Evolutionary conservation across 2,113 vertebrate species (phyloP).

Genomic region (Myotis yumanensis): DNA sequence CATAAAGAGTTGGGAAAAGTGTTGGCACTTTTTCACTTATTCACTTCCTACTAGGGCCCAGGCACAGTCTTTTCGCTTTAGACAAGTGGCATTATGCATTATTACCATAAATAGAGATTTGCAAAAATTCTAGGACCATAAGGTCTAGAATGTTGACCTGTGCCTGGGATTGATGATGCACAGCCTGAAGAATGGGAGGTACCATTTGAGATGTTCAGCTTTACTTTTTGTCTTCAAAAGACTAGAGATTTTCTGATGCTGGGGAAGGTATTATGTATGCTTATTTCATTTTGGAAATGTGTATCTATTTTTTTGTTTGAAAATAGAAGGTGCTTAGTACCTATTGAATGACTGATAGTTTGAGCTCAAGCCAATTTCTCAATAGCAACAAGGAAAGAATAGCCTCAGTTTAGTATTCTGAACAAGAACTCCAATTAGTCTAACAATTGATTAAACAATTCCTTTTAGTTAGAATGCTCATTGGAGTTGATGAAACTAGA

Average conservation of each 20-base stretch:
- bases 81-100: background rate
- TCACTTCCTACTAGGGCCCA: background rate
- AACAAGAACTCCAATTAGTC: background rate
- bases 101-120: background rate
- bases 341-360: background rate
- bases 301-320: background rate
- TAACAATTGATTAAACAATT: slow-evolving; percentile 3
- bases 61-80: background rate
- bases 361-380: slow-evolving; percentile 28
- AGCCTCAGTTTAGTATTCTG: background rate
- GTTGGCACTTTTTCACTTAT: background rate
- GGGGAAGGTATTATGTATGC: background rate
- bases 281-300: slow-evolving; percentile 36
- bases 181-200: background rate
- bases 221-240: slow-evolving; percentile 15
- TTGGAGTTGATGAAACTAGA: slow-evolving; percentile 4
- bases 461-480: slow-evolving; percentile 15
- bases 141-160: background rate
- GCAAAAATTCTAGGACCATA: background rate
- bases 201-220: slow-evolving; percentile 20
- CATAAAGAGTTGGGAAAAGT: background rate
- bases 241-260: background rate
- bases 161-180: background rate
- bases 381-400: slow-evolving; percentile 26
- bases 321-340: background rate